Evolutionary conservation across 2,113 vertebrate species (phyloP).

Genomic region (Actinemys pallida): DNA sequence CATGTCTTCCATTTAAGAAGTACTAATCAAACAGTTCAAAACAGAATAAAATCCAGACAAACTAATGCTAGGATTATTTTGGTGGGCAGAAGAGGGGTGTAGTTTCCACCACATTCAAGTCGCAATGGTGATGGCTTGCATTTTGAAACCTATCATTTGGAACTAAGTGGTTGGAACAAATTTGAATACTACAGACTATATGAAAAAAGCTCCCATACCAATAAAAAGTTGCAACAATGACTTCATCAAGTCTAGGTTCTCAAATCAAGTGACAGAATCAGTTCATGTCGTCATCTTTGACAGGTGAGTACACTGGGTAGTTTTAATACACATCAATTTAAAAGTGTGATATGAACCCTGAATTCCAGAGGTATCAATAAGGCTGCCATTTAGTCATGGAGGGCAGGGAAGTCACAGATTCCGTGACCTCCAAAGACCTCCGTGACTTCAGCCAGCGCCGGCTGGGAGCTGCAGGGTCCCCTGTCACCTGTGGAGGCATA

Average conservation of each 20-base stretch:
- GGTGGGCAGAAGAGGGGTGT: background rate
- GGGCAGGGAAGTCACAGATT: no score
- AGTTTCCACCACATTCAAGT: background rate
- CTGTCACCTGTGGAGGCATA: no score
- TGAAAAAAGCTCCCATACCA: no score
- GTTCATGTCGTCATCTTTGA: background rate
- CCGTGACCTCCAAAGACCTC: no score
- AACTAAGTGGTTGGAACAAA: background rate
- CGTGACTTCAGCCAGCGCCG: no score
- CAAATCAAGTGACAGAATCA: no score
- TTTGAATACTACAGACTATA: background rate
- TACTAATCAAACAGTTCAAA: background rate
- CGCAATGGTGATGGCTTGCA: rapidly evolving
- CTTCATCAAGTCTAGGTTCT: no score
- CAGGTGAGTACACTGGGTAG: background rate
- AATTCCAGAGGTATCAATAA: background rate
- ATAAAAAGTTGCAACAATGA: no score
- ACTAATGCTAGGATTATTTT: background rate
- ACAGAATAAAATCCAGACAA: background rate
- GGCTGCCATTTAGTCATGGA: no score
- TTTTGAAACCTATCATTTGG: background rate
- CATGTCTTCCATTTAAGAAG: background rate
- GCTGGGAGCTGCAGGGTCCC: no score
- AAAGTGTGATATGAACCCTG: background rate
- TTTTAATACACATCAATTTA: background rate